A percentile compares a stretch with the other conserved stretches of the same genome.
Evolutionary conservation across 2,888 invertebrate genomes (phyloP).

Genomic region (Drosophila austrosaltans): DNA sequence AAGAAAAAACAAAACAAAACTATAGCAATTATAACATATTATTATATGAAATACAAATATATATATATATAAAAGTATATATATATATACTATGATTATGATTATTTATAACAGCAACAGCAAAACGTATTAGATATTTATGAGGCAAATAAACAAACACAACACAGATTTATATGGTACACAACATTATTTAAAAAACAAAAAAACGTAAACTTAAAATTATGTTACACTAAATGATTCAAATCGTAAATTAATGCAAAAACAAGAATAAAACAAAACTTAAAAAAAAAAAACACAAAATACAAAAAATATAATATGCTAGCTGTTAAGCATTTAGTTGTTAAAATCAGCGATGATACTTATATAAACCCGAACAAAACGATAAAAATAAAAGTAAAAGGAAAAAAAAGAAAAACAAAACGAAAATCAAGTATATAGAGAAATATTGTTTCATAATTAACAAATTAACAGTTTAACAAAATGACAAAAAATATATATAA

Average conservation of each 20-base stretch:
- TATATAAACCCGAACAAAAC: conserved; percentile 46
- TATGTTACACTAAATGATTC: conserved; percentile 57
- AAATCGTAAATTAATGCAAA: conserved; percentile 25
- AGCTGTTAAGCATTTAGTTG: conserved; percentile 63
- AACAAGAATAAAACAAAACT: conserved; percentile 42
- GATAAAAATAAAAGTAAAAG: conserved; percentile 40
- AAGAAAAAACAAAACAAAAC: conserved; percentile 39
- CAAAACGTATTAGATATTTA: conserved; percentile 55
- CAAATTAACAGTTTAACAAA: conserved; percentile 47
- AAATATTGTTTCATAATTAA: conserved; percentile 27
- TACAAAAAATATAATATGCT: conserved; percentile 53
- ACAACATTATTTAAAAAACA: conserved; percentile 63
- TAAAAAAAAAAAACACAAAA: conserved; percentile 3
- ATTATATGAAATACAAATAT: conserved; percentile 57
- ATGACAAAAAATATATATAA: conserved; percentile 52
- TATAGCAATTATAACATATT: conserved; percentile 80
- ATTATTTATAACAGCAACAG: conserved; percentile 55
- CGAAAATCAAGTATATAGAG: conserved; percentile 32
- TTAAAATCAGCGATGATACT: conserved; percentile 51
- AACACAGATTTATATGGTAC: conserved; percentile 63
- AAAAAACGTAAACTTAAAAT: conserved; percentile 53
- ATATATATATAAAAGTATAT: conserved; percentile 40
- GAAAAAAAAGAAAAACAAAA: conserved; percentile 29
- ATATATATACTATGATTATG: conserved; percentile 29
- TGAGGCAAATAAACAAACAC: conserved; percentile 35